phyloP scores from a whole-genome alignment of 2,888 invertebrate species.

The Diachrysia chrysitis region DNA sequence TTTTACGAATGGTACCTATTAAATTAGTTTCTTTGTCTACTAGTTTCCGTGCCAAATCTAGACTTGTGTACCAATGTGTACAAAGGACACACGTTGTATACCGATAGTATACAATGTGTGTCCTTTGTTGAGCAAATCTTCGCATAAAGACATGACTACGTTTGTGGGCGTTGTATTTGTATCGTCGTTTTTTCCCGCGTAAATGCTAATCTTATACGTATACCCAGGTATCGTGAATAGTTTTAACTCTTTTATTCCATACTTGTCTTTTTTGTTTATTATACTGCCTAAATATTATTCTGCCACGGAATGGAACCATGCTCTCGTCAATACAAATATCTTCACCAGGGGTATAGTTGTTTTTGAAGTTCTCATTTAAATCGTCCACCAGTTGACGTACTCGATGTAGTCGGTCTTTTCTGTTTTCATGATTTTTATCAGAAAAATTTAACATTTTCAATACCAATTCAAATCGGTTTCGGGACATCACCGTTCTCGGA shows the following conservation, averaged over 20 bases:
- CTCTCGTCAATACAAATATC: constrained; percentile 13
- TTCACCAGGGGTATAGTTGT: constrained; percentile 1
- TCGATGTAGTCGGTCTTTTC: constrained; percentile 16
- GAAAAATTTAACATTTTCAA: constrained; percentile 65
- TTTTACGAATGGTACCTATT: constrained; percentile 41
- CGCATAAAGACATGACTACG: constrained; percentile 23
- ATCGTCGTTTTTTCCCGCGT: constrained; percentile 20
- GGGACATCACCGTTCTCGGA: constrained; percentile 53
- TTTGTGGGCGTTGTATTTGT: constrained; percentile 18
- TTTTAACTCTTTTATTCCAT: constrained; percentile 14
- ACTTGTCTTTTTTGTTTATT: constrained; percentile 19
- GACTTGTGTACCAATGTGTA: constrained; percentile 40
- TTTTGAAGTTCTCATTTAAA: neutral
- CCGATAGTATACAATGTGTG: constrained; percentile 18
- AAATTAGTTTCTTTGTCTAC: constrained; percentile 30
- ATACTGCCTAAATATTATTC: constrained; percentile 25
- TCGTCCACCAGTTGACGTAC: constrained; percentile 46
- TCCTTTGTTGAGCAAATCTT: constrained; percentile 20
- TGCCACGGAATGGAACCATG: constrained; percentile 18
- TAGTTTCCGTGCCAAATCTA: constrained; percentile 31
- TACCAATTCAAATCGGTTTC: constrained; percentile 61
- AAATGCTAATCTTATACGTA: constrained; percentile 9
- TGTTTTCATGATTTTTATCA: constrained; percentile 57
- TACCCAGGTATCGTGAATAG: constrained; percentile 12
- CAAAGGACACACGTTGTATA: too few relatives aligned